These are phyloP conservation scores for Rhopalosiphum padi DNA, from an alignment of 1,140 invertebrate genomes.

Conservation along the genomic window DNA sequence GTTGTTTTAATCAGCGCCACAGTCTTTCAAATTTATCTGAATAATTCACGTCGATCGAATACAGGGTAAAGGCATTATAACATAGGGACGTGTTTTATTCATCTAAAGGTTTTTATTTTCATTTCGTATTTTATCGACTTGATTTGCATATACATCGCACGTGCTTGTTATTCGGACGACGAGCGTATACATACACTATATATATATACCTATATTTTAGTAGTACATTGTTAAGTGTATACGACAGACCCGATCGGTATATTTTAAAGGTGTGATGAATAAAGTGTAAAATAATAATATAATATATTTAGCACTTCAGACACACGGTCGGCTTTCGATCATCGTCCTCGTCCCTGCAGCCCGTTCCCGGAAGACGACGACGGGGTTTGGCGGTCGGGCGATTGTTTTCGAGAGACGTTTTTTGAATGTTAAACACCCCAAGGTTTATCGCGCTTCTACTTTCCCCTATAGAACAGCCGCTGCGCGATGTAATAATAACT, in stretches of 20 bases:
- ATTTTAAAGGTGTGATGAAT: not conserved
- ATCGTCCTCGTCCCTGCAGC: not conserved
- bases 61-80: not conserved
- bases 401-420: conserved; percentile 53
- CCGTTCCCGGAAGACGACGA: not conserved
- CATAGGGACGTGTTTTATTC: not conserved
- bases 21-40: conserved; percentile 4
- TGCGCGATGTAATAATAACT: conserved; percentile 46
- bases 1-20: not conserved
- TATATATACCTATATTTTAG: not conserved
- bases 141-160: conserved; percentile 23
- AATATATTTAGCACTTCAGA: not conserved
- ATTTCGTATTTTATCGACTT: not conserved
- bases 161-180: not conserved
- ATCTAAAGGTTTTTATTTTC: not conserved
- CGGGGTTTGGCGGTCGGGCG: not conserved
- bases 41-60: not conserved
- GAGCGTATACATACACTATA: not conserved
- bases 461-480: not conserved
- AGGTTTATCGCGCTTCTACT: not conserved
- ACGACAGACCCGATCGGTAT: not conserved
- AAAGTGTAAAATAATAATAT: not conserved
- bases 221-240: not conserved
- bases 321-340: not conserved
- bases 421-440: conserved; percentile 55